These are phyloP conservation scores for Ypsolopha scabrella DNA, from an alignment of 2,888 invertebrate genomes.

Conservation along the genomic window DNA sequence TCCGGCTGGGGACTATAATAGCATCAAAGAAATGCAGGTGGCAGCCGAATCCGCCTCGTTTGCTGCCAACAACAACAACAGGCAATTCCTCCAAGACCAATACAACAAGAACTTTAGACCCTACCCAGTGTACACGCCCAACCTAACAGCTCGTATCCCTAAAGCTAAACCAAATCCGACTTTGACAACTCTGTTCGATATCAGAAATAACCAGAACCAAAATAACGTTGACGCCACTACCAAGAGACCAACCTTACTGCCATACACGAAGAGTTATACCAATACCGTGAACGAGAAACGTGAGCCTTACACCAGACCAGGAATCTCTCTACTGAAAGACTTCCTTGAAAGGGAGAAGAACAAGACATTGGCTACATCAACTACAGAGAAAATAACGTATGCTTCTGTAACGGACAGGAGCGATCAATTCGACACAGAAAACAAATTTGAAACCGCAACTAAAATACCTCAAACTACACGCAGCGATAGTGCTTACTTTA, in stretches of 20 bases:
- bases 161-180: conserved; percentile 45
- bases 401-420: conserved; percentile 26
- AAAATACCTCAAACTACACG: conserved; percentile 49
- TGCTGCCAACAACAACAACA: conserved; percentile 64
- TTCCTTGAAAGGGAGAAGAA: conserved; percentile 53
- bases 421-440: conserved; percentile 26
- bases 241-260: conserved; percentile 51
- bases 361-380: conserved; percentile 26
- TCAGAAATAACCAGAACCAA: conserved; percentile 30
- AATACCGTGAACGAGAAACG: conserved; percentile 31
- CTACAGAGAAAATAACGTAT: conserved; percentile 32
- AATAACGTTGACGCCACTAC: conserved; percentile 23
- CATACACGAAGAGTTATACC: conserved; percentile 49
- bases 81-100: conserved; percentile 48
- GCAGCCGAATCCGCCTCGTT: conserved; percentile 85
- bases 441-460: conserved; percentile 48
- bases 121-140: conserved; percentile 55
- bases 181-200: conserved; percentile 53
- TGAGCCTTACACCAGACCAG: conserved; percentile 60
- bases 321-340: conserved; percentile 47
- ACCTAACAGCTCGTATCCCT: conserved; percentile 24
- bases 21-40: conserved; percentile 75
- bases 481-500: conserved; percentile 21
- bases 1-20: conserved; percentile 49
- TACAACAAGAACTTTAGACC: conserved; percentile 52